phyloP scores from a whole-genome alignment of 2,888 invertebrate genomes.

The Troilus luridus region DNA sequence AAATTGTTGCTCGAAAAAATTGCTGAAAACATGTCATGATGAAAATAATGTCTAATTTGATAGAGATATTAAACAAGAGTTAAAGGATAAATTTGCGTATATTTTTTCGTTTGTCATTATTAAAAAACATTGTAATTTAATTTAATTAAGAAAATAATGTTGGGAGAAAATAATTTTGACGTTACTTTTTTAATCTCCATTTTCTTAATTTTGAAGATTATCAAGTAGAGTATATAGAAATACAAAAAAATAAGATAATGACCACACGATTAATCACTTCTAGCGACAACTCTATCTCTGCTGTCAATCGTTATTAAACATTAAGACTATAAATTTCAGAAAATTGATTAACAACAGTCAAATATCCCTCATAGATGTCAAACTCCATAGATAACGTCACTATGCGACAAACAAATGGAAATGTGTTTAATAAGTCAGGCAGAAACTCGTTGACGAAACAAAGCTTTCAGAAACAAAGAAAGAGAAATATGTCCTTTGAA shows the following conservation, averaged over 20 bases:
- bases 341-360: conserved; percentile 12
- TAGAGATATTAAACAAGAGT: no score
- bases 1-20: no score
- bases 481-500: not conserved
- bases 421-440: conserved; percentile 4
- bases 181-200: no score
- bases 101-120: no score
- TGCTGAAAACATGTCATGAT: no score
- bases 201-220: no score
- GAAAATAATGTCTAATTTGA: no score
- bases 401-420: not conserved
- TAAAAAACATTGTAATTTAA: no score
- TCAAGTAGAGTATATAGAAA: no score
- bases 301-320: not conserved
- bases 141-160: no score
- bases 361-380: conserved; percentile 6
- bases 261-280: not conserved
- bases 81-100: no score
- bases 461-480: not conserved
- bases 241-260: not conserved
- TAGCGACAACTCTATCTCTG: not conserved
- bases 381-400: not conserved
- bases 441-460: not conserved
- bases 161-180: not conserved
- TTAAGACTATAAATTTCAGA: not conserved